Base-by-base conservation (phyloP, 1,140 invertebrate genomes). In the Scylla paramamosain region DNA sequence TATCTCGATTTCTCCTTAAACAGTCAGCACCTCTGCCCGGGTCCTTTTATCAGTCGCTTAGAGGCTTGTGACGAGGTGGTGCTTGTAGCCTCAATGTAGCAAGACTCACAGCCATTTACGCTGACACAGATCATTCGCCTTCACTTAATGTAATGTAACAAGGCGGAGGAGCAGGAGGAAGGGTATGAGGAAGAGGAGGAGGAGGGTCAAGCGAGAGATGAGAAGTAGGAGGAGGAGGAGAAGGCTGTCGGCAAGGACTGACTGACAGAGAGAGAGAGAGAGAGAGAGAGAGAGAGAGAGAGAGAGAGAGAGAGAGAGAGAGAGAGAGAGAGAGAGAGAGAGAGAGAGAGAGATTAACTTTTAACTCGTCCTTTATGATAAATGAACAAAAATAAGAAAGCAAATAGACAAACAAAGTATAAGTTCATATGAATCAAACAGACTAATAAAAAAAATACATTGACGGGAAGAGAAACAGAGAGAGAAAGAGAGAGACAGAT, bases 271-370 rank as follows among this genome's bases (percentile, higher is more conserved):
- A 77, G 67, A 77, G 67, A 77, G 67, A 77, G 52, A 59, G 52
- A 59, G 52, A 59, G 52, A 59, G 52, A 59, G 52, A 59, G 52
- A 59, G 25, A 46, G 25, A 46, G 39, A 46, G 45, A 89, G 39
- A 89, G 25, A 46, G 25, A 46, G 39, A 46, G 45, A 89, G 39
- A 89, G 52, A 59, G 52, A 59, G 67, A 77, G 10, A 77, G 67
- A 77, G 67, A 77, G 67, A 77, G 67, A 77, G 67, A 77, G 52
- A 59, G 52, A 59, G 52, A 59, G 52, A 59, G 52, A 59, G 52
- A 59, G 52, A 59, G 25, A 46, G 25, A 46, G 39, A 46, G 45
- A 89, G 39, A 89, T 6, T 39, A 39, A 39, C 39, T 39, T 6
- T 39, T 39, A 39, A 39, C 39, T 6, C 6, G 1, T 39, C 6